Percentiles rank a stretch among this genome's conserved stretches.
These are phyloP conservation scores for Papilio helenus DNA, from an alignment of 1,140 invertebrate genomes.

Conservation along the genomic window DNA sequence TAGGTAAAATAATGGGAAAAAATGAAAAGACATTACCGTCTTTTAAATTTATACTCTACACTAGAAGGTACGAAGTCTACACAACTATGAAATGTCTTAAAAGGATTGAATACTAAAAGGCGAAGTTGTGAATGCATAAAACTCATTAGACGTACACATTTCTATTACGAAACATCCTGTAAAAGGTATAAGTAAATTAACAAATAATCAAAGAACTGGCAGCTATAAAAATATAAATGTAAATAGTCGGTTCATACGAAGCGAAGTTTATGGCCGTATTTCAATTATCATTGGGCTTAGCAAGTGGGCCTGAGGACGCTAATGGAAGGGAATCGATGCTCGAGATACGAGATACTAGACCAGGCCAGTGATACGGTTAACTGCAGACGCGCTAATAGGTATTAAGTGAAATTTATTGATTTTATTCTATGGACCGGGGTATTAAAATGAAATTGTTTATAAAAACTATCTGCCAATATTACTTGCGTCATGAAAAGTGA, in stretches of 20 bases:
- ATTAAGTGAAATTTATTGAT: constrained; percentile 25
- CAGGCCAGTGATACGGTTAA: constrained; percentile 47
- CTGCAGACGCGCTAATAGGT: constrained; percentile 46
- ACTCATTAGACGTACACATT: constrained; percentile 34
- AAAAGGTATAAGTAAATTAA: constrained; percentile 53
- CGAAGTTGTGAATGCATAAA: constrained; percentile 38
- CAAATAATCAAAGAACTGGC: constrained; percentile 58
- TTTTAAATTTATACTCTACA: constrained; percentile 11
- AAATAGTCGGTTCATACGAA: constrained; percentile 47
- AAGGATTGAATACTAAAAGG: constrained; percentile 37
- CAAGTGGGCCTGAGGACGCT: constrained; percentile 64
- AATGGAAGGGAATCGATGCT: constrained; percentile 66
- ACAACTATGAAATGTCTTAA: constrained; percentile 30
- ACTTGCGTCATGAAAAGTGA: neutral
- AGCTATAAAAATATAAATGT: constrained; percentile 59
- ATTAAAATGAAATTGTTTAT: neutral
- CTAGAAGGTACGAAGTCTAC: constrained; percentile 6
- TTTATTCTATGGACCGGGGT: neutral
- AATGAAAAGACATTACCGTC: neutral
- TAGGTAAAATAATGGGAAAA: neutral
- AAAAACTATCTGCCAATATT: neutral
- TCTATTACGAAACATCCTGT: constrained; percentile 38
- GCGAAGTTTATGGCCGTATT: constrained; percentile 56
- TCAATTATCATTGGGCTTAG: constrained; percentile 59
- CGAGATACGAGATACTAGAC: constrained; percentile 49